These are phyloP conservation scores for Drosophila neotestacea DNA, from an alignment of 2,888 invertebrate genomes.

Conservation along the genomic window DNA sequence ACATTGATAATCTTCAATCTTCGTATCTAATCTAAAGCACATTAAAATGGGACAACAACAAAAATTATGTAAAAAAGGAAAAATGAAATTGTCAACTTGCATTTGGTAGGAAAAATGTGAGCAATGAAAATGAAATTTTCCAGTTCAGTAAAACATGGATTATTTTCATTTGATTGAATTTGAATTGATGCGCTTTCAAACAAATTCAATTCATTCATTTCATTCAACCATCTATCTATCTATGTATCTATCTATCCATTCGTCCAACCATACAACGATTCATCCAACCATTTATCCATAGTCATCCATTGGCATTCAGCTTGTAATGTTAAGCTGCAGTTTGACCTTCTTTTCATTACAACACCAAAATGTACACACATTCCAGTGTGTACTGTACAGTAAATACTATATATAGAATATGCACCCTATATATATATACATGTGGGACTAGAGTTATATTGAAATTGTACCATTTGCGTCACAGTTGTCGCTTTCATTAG, in stretches of 20 bases:
- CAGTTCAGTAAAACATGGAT: conserved; percentile 45
- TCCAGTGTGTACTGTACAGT: conserved; percentile 6
- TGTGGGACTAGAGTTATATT: conserved; percentile 21
- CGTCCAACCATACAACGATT: conserved; percentile 7
- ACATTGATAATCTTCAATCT: neutral
- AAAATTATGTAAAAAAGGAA: conserved; percentile 28
- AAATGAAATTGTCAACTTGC: conserved; percentile 9
- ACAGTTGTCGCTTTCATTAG: conserved; percentile 65
- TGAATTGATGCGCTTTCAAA: conserved; percentile 47
- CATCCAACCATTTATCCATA: conserved; percentile 21
- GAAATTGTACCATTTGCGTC: conserved; percentile 47
- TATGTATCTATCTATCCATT: conserved; percentile 5
- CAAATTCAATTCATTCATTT: conserved; percentile 42
- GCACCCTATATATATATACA: conserved; percentile 1
- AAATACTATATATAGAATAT: conserved; percentile 16
- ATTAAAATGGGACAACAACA: conserved; percentile 2
- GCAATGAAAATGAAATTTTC: conserved; percentile 54
- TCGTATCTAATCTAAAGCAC: neutral
- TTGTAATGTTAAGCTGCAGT: conserved; percentile 40
- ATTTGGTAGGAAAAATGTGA: conserved; percentile 24
- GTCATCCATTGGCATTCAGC: conserved; percentile 23
- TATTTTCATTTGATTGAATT: conserved; percentile 67
- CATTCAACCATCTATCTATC: conserved; percentile 13
- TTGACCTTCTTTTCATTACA: conserved; percentile 50
- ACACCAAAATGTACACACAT: conserved; percentile 26